phyloP scores from a whole-genome alignment of 2,888 invertebrate genomes.

The Scaptodrosophila latifasciaeformis region DNA sequence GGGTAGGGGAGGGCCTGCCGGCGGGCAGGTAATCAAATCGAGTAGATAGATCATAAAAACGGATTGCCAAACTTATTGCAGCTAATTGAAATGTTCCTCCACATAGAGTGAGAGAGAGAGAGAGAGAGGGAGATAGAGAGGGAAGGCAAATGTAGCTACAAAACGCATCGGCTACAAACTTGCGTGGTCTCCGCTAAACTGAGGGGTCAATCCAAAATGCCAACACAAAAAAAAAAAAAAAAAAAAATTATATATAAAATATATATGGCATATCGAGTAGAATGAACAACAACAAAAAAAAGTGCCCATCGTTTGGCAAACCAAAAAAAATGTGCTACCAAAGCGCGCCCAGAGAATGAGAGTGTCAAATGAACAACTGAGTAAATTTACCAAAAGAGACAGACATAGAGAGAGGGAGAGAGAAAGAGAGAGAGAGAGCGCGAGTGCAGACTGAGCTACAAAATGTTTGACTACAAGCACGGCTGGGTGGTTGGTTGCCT shows the following conservation, averaged over 20 bases:
- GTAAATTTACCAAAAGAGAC: conserved; percentile 25
- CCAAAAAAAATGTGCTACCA: conserved; percentile 36
- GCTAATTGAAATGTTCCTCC: conserved; percentile 72
- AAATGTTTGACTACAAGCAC: conserved; percentile 60
- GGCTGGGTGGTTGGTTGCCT: conserved; percentile 55
- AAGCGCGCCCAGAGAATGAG: conserved; percentile 2
- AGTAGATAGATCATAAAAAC: conserved; percentile 52
- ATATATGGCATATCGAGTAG: no score
- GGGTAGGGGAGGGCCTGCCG: no score
- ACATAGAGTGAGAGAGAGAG: conserved; percentile 13
- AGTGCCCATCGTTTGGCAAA: conserved; percentile 34
- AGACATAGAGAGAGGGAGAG: no score
- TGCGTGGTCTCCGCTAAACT: no score
- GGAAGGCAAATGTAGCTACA: conserved; percentile 30
- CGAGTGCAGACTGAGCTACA: conserved; percentile 43
- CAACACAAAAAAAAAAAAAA: conserved; percentile 3
- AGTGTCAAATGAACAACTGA: no score
- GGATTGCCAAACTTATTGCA: conserved; percentile 57
- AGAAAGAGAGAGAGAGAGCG: no score
- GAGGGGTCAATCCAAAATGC: conserved; percentile 4
- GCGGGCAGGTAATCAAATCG: conserved; percentile 17
- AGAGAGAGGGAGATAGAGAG: conserved; percentile 16
- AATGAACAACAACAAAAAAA: conserved; percentile 28
- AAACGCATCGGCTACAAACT: background rate
- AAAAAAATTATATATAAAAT: conserved; percentile 19